A percentile compares a stretch with the other conserved stretches of the same genome.
Evolutionary conservation across 2,888 invertebrate species (phyloP).

Genomic region (Muschampia staudingeri): DNA sequence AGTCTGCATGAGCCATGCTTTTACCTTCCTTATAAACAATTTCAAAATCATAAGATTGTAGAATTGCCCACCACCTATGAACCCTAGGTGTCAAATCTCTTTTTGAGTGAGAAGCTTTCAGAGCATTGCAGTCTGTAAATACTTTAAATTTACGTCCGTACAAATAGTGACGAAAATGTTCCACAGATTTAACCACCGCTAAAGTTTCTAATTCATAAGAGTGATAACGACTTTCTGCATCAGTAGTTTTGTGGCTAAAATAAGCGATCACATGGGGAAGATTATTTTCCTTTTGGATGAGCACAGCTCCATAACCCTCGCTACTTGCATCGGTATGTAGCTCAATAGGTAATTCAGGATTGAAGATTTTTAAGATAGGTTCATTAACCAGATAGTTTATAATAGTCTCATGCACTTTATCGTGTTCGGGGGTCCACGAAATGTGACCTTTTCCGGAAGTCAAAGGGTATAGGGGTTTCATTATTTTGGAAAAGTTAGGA

Average conservation of each 20-base stretch:
- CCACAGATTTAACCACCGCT: constrained; percentile 64
- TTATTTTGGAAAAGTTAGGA: not conserved
- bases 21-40: constrained; percentile 56
- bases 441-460: constrained; percentile 8
- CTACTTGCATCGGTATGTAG: constrained; percentile 13
- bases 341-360: not conserved
- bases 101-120: constrained; percentile 69
- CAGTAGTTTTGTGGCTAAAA: constrained; percentile 52
- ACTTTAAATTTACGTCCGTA: constrained; percentile 59
- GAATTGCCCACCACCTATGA: constrained; percentile 70
- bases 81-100: constrained; percentile 68
- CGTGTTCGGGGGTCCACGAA: not conserved
- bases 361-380: constrained; percentile 8
- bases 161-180: constrained; percentile 69
- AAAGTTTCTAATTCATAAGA: constrained; percentile 67
- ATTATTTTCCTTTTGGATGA: not conserved
- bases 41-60: constrained; percentile 68
- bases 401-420: not conserved
- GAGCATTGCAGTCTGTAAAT: constrained; percentile 67
- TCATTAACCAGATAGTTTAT: not conserved
- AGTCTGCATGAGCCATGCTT: constrained; percentile 55
- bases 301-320: constrained; percentile 11
- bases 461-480: constrained; percentile 10
- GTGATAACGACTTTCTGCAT: constrained; percentile 59
- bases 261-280: constrained; percentile 50